Conservation (phyloP, 2,797 vertebrate genomes). For the Megaceryle alcyon region DNA sequence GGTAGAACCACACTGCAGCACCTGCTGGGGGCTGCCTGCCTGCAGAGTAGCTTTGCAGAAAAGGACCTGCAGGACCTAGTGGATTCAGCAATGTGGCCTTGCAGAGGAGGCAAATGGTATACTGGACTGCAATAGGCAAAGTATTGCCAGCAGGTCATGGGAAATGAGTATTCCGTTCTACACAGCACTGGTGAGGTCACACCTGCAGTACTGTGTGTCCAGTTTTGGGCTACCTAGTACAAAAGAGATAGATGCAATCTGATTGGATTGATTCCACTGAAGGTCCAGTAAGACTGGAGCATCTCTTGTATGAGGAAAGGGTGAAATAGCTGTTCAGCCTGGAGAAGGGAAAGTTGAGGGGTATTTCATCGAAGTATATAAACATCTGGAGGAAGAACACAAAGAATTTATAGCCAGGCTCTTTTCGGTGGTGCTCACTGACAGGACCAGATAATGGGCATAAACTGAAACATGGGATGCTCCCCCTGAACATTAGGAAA, state of each 20-base stretch:
- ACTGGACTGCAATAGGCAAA: not conserved
- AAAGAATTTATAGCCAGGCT: not conserved
- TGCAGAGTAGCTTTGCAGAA: not conserved
- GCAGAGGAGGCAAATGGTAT: too few relatives aligned
- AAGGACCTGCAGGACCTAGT: not conserved
- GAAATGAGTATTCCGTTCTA: not conserved
- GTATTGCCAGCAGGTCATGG: rapidly evolving
- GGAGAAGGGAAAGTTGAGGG: not conserved
- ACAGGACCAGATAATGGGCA: not conserved
- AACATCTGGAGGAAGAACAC: not conserved
- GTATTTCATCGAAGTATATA: not conserved
- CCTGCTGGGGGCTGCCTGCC: not conserved
- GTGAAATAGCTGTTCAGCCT: not conserved
- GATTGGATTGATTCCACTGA: not conserved
- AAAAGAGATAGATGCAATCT: not conserved
- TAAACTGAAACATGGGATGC: not conserved
- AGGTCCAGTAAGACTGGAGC: not conserved
- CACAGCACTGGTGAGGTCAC: not conserved
- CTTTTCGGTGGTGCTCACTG: not conserved
- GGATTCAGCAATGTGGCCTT: rapidly evolving
- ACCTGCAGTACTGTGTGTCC: not conserved
- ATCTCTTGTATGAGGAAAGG: not conserved
- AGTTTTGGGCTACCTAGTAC: not conserved
- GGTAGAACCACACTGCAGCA: not conserved
- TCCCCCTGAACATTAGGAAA: not conserved